phyloP scores from a whole-genome alignment of 2,113 vertebrate genomes.

The Chascanopsetta lugubris region DNA sequence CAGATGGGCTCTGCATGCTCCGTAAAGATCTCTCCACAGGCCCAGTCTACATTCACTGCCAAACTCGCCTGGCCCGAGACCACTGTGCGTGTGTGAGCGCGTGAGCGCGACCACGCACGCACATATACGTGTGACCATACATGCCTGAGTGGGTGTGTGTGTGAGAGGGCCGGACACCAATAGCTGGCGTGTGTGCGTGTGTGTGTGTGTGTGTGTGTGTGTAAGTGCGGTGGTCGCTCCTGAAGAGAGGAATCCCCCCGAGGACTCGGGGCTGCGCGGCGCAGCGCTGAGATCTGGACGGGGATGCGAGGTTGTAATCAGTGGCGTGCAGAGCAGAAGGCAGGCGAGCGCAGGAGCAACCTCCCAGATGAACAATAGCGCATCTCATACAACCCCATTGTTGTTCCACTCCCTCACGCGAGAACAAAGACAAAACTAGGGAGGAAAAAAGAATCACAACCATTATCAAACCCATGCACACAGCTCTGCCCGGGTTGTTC shows the following conservation, averaged over 20 bases:
- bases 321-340: conserved; percentile 50
- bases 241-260: conserved; percentile 38
- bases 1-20: conserved; percentile 81
- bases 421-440: conserved; percentile 42
- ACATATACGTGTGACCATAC: conserved; percentile 50
- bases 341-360: conserved; percentile 50
- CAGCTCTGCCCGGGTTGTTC: conserved; percentile 54
- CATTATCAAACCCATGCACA: conserved; percentile 67
- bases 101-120: conserved; percentile 42
- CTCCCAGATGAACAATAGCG: conserved; percentile 63
- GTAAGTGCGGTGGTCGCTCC: conserved; percentile 3
- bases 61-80: conserved; percentile 71
- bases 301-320: conserved; percentile 68
- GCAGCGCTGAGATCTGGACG: conserved; percentile 60
- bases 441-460: conserved; percentile 47
- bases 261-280: conserved; percentile 46
- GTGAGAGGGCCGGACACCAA: conserved; percentile 44
- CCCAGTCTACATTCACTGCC: conserved; percentile 73
- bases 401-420: conserved; percentile 55
- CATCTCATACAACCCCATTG: conserved; percentile 45
- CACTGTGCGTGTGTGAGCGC: conserved; percentile 59
- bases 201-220: conserved; percentile 14
- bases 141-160: conserved; percentile 50
- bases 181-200: conserved; percentile 23
- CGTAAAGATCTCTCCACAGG: conserved; percentile 81